Conservation (phyloP, 92 coral and sea anemone genomes). For the Anthopleura xanthogrammica region DNA sequence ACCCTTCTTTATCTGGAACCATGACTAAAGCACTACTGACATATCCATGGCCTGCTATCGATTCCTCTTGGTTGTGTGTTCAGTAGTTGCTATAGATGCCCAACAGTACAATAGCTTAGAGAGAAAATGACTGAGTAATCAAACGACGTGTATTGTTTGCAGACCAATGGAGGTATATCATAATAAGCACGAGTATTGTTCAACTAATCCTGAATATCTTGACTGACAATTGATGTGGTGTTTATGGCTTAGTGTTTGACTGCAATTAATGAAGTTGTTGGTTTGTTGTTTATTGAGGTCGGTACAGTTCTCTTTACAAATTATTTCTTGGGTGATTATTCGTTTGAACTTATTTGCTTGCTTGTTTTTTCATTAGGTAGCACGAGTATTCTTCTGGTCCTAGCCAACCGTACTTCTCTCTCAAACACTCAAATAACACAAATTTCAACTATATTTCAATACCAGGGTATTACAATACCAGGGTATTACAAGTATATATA, state of each 20-base stretch:
- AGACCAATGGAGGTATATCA: constrained; percentile 22
- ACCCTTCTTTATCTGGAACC: background rate
- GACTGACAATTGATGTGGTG: constrained; percentile 11
- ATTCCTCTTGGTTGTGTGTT: background rate
- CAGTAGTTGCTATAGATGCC: constrained; percentile 39
- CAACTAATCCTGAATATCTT: background rate
- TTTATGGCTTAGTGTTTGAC: constrained; percentile 19
- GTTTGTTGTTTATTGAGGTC: background rate
- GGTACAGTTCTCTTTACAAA: background rate
- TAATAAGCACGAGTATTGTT: constrained; percentile 24
- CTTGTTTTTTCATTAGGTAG: too few relatives aligned
- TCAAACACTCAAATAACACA: too few relatives aligned
- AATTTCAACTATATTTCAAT: too few relatives aligned
- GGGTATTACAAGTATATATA: too few relatives aligned
- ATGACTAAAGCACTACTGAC: background rate
- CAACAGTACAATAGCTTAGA: background rate
- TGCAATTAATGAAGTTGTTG: constrained; percentile 2
- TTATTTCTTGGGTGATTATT: background rate
- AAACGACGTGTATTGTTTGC: constrained; percentile 12
- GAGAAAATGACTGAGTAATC: constrained; percentile 18
- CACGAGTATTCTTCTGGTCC: too few relatives aligned
- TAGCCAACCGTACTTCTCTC: too few relatives aligned
- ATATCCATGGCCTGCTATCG: background rate
- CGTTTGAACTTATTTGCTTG: background rate
- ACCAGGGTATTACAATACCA: too few relatives aligned